Base-by-base conservation (phyloP, 2,888 invertebrate genomes). In the Tanypteryx hageni region DNA sequence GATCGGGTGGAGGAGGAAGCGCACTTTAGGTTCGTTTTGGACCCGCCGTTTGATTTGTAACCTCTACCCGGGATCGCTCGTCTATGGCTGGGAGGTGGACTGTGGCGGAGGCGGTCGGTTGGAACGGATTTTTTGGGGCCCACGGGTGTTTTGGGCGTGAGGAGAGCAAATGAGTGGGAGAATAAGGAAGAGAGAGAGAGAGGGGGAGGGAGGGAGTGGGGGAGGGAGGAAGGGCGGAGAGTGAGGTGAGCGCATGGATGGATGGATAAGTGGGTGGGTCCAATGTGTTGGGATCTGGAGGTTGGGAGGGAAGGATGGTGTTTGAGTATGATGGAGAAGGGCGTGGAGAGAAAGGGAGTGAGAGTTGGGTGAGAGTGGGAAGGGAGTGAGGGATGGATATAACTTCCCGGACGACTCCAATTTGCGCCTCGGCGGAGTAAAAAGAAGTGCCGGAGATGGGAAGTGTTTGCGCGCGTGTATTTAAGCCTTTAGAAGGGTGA, bases 401-500 rank as follows among this genome's bases (percentile, higher is more conserved):
- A 68, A 68, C 76, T 13, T 76, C 76, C 76, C 76, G 76, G 76
- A 76, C 76, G 76, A 76, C 27, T 27, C 76, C 76, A 76, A 76
- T 76, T 76, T 7, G 27, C 76, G 76, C 76, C 76, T 76, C 22
- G 76, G 27, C 76, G 76, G 76, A 22, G 68, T 18, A 22, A 68
- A 76, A 76, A 76, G 13, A n/a, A 44, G 44, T 44, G 44, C 44
- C 44, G 44, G 44, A 44, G 44, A 44, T 44, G 68, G 76, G 13
- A 27, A 11, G 27, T 76, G 76, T 76, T 76, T 76, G 76, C 76
- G 14, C 27, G 76, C 22, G 22, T 14, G 76, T 76, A 27, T 76
- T 27, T 22, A 27, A 18, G 27, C 76, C 61, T 61, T 61, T 27
- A 27, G 27, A 76, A 76, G 76, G 0, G 22, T 22, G 76, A 76